These are phyloP conservation scores for Tangara arthus DNA, from an alignment of 2,797 vertebrate genomes.

Conservation along the genomic window DNA sequence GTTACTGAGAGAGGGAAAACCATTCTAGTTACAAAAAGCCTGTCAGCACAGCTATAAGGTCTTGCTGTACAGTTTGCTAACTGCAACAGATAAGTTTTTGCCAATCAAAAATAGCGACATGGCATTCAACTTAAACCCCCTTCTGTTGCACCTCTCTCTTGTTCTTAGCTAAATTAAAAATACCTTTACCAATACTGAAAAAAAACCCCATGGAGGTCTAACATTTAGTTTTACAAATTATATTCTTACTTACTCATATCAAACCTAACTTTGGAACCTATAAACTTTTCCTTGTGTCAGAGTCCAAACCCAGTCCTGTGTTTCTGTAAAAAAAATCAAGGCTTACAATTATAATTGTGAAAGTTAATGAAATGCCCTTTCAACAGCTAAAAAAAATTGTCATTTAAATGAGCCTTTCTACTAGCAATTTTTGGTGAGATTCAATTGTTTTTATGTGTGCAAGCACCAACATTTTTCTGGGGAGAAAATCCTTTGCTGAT, in stretches of 20 bases:
- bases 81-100: neutral
- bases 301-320: neutral
- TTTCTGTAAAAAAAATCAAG: neutral
- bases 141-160: neutral
- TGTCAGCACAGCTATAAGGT: neutral
- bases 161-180: neutral
- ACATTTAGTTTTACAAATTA: neutral
- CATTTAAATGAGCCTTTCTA: neutral
- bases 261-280: neutral
- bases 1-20: neutral
- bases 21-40: neutral
- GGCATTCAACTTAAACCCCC: neutral
- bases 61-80: neutral
- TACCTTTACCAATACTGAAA: neutral
- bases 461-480: neutral
- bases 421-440: neutral
- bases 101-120: neutral
- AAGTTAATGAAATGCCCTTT: neutral
- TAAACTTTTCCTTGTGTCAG: neutral
- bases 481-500: neutral
- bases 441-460: neutral
- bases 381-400: neutral
- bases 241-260: neutral
- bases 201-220: neutral
- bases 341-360: neutral